Conservation (phyloP, 53 echinoderm and acorn worm genomes). For the Echinarachnius parma region DNA sequence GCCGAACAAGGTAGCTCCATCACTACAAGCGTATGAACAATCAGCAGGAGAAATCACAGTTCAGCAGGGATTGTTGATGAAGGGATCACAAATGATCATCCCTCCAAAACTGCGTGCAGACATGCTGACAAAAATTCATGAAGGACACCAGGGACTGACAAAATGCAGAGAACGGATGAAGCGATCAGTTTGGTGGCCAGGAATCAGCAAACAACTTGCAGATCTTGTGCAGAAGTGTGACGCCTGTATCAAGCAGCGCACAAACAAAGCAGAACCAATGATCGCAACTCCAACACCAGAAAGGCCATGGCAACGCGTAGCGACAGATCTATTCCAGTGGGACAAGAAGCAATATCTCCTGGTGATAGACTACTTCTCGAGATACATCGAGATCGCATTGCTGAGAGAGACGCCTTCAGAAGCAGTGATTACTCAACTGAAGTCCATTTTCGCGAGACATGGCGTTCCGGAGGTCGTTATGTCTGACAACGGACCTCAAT, state of each 20-base stretch:
- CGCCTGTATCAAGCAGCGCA: constrained; percentile 40
- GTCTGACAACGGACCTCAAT: constrained; percentile 40
- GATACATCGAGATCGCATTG: constrained; percentile 46
- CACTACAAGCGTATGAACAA: constrained; percentile 6
- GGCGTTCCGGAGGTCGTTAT: constrained; percentile 45
- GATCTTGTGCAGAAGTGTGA: constrained; percentile 39
- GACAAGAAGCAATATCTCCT: constrained; percentile 33
- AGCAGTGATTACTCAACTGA: constrained; percentile 28
- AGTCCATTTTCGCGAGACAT: constrained; percentile 45
- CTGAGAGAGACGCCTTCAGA: constrained; percentile 22
- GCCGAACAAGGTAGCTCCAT: constrained; percentile 31
- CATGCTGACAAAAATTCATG: constrained; percentile 50
- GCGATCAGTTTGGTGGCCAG: constrained; percentile 70
- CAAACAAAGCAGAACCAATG: constrained; percentile 40
- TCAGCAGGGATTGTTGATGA: constrained; percentile 44
- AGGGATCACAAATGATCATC: constrained; percentile 48
- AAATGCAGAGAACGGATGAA: constrained; percentile 55
- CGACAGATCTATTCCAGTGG: constrained; percentile 48
- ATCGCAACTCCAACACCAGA: constrained; percentile 15
- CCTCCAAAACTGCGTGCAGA: constrained; percentile 31
- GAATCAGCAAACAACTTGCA: constrained; percentile 32
- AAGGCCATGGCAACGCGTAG: constrained; percentile 49
- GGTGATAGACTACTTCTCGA: constrained; percentile 61
- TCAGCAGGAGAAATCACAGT: constrained; percentile 44
- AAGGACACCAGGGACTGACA: constrained; percentile 51